Evolutionary conservation across 2,888 invertebrate species (phyloP), one percentile per base, ranked within the genome.

Genomic region (Gnatocerus cornutus): DNA sequence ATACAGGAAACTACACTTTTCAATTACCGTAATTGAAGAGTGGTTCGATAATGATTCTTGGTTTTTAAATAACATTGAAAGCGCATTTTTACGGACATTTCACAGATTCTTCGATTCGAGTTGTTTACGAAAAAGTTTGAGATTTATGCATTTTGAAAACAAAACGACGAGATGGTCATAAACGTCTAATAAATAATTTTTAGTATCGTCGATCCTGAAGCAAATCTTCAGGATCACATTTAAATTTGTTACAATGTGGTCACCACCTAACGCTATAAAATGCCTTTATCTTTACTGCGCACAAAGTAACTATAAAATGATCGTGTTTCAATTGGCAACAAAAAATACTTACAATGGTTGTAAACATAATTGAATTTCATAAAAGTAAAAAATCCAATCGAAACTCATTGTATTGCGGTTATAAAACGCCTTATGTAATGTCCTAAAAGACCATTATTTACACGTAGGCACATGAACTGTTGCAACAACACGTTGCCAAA

Each of bases 401-500:
- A 41, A 41, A 12, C 13, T 21, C 16, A 14, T 16, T 46, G 1
- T 46, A 14, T 56, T 55, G 55, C 55, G 55, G 41, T 55, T 55
- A 55, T 55, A 55, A 55, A 55, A 30, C 52, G 33, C 14, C 13
- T 56, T 56, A 56, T 39, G 37, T 56, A 56, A 56, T 12, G 41
- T 39, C 43, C 43, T 14, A 56, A 56, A 56, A 33, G 39, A 10
- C 10, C 13, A 41, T 56, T 6, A 43, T 43, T 41, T 56, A 52
- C 13, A 12, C 33, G 13, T 55, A 55, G 39, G 16, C 43, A 41
- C 13, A 39, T 46, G 46, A 6, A 46, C 46, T 29, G 56, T 56
- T 56, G 39, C 56, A 27, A 56, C n/a, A 56, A 56, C 12, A 16
- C n/a, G 41, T 56, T 1, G 21, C 21, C 1, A 21, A 21, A 21